phyloP scores from a whole-genome alignment of 1,140 invertebrate genomes.

The Microplitis mediator region DNA sequence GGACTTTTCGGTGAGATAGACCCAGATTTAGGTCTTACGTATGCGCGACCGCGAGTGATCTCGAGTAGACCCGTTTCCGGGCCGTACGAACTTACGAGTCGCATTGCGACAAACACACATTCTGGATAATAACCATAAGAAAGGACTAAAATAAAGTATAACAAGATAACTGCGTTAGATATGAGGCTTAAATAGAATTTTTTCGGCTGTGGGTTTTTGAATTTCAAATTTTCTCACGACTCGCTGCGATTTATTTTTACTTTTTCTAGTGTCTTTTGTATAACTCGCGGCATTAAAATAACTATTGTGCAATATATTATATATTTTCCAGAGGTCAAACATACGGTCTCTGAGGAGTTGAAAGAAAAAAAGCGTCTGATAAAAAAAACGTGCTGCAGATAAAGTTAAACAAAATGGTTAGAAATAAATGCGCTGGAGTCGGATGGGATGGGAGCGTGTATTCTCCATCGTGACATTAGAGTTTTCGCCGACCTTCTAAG shows the following conservation, averaged over 20 bases:
- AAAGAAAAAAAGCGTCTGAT: background rate
- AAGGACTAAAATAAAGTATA: background rate
- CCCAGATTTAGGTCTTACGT: background rate
- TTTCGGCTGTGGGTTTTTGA: background rate
- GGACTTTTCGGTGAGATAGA: background rate
- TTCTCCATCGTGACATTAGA: conserved; percentile 20
- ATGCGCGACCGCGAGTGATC: conserved; percentile 10
- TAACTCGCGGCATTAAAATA: background rate
- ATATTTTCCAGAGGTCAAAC: background rate
- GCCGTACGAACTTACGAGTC: background rate
- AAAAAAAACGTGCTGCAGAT: background rate
- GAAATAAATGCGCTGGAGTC: background rate
- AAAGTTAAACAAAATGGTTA: background rate
- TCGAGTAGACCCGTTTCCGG: background rate
- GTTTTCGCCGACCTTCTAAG: conserved; percentile 16
- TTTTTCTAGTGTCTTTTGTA: too few relatives aligned
- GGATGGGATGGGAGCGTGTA: background rate
- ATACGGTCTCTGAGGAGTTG: background rate
- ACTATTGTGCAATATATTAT: conserved; percentile 1
- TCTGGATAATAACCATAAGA: background rate
- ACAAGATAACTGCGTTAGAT: background rate
- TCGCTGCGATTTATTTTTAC: too few relatives aligned
- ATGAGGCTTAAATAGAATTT: background rate
- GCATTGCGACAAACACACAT: background rate
- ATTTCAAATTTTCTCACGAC: background rate